phyloP scores from a whole-genome alignment of 2,797 vertebrate genomes.

The Monodelphis domestica region DNA sequence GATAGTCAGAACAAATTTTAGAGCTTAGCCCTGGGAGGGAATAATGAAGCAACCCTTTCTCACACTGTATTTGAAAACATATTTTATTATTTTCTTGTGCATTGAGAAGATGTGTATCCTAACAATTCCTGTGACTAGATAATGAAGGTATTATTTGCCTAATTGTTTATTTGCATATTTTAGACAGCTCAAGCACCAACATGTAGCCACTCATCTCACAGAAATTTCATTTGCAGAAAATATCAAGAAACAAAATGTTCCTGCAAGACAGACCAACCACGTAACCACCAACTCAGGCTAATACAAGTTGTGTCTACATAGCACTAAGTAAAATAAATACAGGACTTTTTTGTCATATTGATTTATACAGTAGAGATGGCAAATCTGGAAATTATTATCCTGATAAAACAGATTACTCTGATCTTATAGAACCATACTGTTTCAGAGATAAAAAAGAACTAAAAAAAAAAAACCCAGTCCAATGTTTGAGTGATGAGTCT shows the following conservation, averaged over 20 bases:
- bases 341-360: background rate
- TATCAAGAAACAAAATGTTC: background rate
- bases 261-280: background rate
- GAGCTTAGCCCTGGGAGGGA: too few species aligned
- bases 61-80: background rate
- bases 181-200: background rate
- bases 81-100: background rate
- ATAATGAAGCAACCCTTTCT: too few species aligned
- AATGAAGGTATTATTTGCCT: background rate
- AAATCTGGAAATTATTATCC: background rate
- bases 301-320: background rate
- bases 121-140: background rate
- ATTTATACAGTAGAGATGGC: background rate
- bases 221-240: background rate
- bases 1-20: too few species aligned
- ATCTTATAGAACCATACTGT: background rate
- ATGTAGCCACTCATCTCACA: too few species aligned
- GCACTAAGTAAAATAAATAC: background rate
- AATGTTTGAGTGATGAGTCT: background rate
- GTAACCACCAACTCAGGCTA: too few species aligned
- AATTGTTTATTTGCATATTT: background rate
- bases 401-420: background rate
- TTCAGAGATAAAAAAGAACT: background rate
- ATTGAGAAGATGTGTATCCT: background rate
- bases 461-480: too few species aligned